phyloP scores from a whole-genome alignment of 2,797 vertebrate genomes.

The Coluber constrictor region DNA sequence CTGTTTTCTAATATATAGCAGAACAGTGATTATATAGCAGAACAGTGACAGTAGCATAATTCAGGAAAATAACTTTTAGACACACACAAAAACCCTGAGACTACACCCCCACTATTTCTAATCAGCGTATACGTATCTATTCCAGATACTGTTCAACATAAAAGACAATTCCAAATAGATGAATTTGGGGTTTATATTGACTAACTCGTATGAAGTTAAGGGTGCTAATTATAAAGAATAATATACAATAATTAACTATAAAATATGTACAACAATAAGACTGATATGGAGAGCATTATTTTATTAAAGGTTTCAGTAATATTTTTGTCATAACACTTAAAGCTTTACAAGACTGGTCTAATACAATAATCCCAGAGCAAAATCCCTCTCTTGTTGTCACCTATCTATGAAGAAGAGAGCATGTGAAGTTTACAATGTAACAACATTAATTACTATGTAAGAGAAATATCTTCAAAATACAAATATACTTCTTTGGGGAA shows the following conservation, averaged over 20 bases:
- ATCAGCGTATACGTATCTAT: neutral
- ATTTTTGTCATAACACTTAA: neutral
- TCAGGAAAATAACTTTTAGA: neutral
- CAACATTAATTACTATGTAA: neutral
- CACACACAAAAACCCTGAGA: neutral
- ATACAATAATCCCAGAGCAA: neutral
- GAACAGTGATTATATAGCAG: neutral
- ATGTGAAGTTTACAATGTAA: neutral
- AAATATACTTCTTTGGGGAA: neutral
- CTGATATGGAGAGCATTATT: neutral
- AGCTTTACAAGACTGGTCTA: too few species aligned
- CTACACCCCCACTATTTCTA: neutral
- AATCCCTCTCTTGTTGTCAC: neutral
- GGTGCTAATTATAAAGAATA: neutral
- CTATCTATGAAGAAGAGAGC: neutral
- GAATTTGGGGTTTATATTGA: neutral
- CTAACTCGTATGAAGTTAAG: neutral
- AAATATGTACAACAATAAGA: neutral
- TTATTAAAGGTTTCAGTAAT: neutral
- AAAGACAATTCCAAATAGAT: neutral
- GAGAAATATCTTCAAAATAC: neutral
- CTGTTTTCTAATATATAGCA: neutral
- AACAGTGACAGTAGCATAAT: neutral
- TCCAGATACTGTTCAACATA: neutral
- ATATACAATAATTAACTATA: neutral